Conservation (phyloP, 2,113 vertebrate genomes). For the Osmerus eperlanus region DNA sequence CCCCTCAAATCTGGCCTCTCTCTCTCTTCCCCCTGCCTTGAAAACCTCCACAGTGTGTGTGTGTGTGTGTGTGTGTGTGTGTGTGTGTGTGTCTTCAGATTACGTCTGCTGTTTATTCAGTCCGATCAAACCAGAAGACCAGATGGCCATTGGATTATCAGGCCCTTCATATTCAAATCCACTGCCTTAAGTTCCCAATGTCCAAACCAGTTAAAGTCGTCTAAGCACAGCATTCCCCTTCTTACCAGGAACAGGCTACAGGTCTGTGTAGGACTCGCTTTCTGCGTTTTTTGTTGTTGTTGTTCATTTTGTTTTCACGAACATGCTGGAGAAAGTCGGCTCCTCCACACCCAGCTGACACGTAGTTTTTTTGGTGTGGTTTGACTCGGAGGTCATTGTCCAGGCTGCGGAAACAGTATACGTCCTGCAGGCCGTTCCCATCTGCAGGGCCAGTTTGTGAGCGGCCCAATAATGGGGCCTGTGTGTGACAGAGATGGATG, state of each 20-base stretch:
- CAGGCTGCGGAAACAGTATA: constrained; percentile 65
- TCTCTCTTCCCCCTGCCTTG: constrained; percentile 39
- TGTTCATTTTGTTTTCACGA: constrained; percentile 26
- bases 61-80: constrained; percentile 62
- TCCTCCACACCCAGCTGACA: constrained; percentile 57
- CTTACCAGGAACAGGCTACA: constrained; percentile 6
- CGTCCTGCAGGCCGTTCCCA: constrained; percentile 73
- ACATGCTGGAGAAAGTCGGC: constrained; percentile 49
- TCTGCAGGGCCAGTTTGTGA: constrained; percentile 71
- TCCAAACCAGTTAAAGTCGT: constrained; percentile 62
- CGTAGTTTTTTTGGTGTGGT: constrained; percentile 38
- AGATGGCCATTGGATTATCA: constrained; percentile 78
- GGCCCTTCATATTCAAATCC: constrained; percentile 75
- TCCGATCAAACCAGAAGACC: constrained; percentile 68
- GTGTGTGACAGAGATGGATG: constrained; percentile 81
- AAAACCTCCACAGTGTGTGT: constrained; percentile 59
- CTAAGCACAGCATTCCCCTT: constrained; percentile 36
- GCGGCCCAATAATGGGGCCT: constrained; percentile 75
- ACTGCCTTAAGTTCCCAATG: constrained; percentile 62
- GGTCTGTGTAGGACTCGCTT: constrained; percentile 40
- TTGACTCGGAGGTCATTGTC: constrained; percentile 65
- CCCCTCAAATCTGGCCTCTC: constrained; percentile 59
- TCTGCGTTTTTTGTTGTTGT: background rate
- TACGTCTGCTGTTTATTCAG: constrained; percentile 71
- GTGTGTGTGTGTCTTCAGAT: constrained; percentile 71